phyloP scores from a whole-genome alignment of 1,140 invertebrate genomes.

The Zaprionus inermis region DNA sequence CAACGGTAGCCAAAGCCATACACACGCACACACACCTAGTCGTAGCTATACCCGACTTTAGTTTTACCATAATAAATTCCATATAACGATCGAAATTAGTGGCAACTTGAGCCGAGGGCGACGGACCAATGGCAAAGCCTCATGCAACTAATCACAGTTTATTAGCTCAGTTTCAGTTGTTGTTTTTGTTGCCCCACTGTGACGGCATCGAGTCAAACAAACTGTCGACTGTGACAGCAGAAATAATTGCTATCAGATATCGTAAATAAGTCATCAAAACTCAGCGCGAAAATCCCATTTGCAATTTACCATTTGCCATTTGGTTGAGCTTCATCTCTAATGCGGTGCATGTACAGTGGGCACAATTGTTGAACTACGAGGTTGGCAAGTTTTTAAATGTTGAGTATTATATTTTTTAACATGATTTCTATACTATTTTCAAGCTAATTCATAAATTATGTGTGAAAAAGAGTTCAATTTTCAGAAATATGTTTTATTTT shows the following conservation, averaged over 20 bases:
- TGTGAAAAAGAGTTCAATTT: no score
- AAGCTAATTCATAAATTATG: no score
- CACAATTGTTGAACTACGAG: background rate
- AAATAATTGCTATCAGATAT: constrained; percentile 62
- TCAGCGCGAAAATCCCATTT: constrained; percentile 22
- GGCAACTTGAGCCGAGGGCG: constrained; percentile 34
- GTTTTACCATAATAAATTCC: constrained; percentile 68
- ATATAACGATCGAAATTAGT: constrained; percentile 69
- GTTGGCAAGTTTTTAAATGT: background rate
- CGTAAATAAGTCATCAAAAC: constrained; percentile 67
- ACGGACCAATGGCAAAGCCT: constrained; percentile 38
- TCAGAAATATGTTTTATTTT: no score
- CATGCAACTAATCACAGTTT: constrained; percentile 74
- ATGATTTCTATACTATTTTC: no score
- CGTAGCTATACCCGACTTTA: constrained; percentile 6
- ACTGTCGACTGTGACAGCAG: constrained; percentile 40
- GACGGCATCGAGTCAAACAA: constrained; percentile 26
- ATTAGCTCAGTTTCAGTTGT: constrained; percentile 45
- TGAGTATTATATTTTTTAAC: no score
- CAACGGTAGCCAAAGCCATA: constrained; percentile 42
- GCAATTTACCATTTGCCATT: background rate
- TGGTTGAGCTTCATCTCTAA: background rate
- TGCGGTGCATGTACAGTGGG: constrained; percentile 20
- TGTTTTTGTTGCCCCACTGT: constrained; percentile 32
- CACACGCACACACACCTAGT: constrained; percentile 15